Conservation (phyloP, 2,888 invertebrate genomes). For the Strigamia maritima region DNA sequence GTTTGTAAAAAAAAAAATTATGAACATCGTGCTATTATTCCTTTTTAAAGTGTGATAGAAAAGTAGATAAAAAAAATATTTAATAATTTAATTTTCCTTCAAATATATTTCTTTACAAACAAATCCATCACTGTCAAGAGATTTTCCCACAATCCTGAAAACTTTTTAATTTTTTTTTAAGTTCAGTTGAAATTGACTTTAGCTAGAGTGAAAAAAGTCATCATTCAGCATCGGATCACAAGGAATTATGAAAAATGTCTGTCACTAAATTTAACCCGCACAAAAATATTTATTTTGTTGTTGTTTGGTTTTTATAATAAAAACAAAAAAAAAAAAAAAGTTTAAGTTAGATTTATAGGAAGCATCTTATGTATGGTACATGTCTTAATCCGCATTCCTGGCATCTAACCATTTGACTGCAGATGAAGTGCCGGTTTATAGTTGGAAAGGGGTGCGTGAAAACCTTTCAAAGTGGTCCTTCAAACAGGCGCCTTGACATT, state of each 20-base stretch:
- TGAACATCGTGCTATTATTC: neutral
- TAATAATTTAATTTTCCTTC: neutral
- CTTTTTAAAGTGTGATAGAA: neutral
- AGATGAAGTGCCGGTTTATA: neutral
- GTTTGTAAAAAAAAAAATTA: neutral
- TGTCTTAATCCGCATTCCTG: neutral
- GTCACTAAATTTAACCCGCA: neutral
- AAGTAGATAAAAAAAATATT: too few relatives aligned
- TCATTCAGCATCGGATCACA: neutral
- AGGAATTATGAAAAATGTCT: neutral
- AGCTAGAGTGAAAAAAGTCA: too few relatives aligned
- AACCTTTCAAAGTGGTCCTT: slow-evolving; percentile 4
- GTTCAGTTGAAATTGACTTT: too few relatives aligned
- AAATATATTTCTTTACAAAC: neutral
- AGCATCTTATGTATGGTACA: neutral
- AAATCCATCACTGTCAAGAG: neutral
- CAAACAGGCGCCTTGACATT: neutral
- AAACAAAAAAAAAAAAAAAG: too few relatives aligned
- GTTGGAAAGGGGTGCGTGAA: slow-evolving; percentile 4
- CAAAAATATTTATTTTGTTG: neutral
- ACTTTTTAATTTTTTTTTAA: neutral
- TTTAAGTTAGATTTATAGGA: too few relatives aligned
- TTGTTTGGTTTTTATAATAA: too few relatives aligned
- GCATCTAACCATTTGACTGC: slow-evolving; percentile 4
- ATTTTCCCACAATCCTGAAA: neutral